Conservation (phyloP, 1,140 invertebrate species). For the Drosophila arawakana region DNA sequence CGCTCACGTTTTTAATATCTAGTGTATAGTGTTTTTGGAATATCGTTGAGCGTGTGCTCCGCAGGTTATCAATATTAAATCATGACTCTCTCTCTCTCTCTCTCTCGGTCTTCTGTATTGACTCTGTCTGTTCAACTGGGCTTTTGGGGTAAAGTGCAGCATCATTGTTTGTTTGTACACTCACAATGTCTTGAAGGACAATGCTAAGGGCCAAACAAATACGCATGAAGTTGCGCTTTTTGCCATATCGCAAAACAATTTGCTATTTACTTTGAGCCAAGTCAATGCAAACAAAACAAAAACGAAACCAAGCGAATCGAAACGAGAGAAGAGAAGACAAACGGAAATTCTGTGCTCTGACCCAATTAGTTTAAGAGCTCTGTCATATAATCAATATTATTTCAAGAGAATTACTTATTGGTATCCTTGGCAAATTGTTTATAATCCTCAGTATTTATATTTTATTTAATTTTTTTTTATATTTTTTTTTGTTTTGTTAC, state of each 20-base stretch:
- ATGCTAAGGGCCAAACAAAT: slow-evolving; percentile 60
- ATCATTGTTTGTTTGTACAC: slow-evolving; percentile 60
- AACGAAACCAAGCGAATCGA: neutral
- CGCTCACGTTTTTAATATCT: slow-evolving; percentile 28
- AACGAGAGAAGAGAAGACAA: slow-evolving; percentile 16
- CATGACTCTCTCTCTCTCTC: neutral
- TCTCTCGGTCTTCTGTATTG: neutral
- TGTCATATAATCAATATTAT: slow-evolving; percentile 47
- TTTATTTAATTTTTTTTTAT: neutral
- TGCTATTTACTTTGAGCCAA: slow-evolving; percentile 53
- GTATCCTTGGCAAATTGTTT: slow-evolving; percentile 5
- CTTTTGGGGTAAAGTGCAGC: slow-evolving; percentile 52
- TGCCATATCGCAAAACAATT: slow-evolving; percentile 49
- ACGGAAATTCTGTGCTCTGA: slow-evolving; percentile 51
- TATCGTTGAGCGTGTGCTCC: neutral
- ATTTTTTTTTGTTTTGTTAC: neutral
- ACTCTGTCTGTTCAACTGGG: neutral
- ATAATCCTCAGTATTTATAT: slow-evolving; percentile 10
- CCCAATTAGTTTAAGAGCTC: slow-evolving; percentile 67
- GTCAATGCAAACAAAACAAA: slow-evolving; percentile 9
- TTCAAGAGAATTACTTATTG: slow-evolving; percentile 17
- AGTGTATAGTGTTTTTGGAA: neutral
- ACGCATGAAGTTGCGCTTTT: slow-evolving; percentile 75
- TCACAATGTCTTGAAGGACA: slow-evolving; percentile 19
- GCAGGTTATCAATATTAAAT: slow-evolving; percentile 48